A percentile compares a stretch with the other conserved stretches of the same genome.
phyloP scores from a whole-genome alignment of 2,797 vertebrate species.

The Cuculus canorus region DNA sequence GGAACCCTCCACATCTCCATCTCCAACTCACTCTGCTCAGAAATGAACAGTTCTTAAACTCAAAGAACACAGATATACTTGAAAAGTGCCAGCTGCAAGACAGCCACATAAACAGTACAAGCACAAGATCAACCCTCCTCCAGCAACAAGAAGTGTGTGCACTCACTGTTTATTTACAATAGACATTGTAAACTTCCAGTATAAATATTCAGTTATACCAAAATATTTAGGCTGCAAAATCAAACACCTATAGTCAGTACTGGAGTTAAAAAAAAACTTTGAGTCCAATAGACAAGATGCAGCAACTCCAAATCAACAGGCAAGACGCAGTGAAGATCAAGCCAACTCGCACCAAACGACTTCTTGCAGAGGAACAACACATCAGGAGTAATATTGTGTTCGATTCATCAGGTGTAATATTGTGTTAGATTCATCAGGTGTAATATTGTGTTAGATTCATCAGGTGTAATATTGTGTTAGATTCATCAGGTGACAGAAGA shows the following conservation, averaged over 20 bases:
- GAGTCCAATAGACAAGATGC: not conserved
- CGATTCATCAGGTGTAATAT: not conserved
- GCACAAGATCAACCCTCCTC: not conserved
- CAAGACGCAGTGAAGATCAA: not conserved
- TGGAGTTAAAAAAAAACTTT: not conserved
- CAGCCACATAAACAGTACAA: not conserved
- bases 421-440: not conserved
- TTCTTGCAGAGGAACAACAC: not conserved
- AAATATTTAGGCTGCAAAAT: constrained; percentile 6
- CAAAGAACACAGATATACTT: not conserved
- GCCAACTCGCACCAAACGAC: not conserved
- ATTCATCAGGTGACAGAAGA: not conserved
- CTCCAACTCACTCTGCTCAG: not conserved
- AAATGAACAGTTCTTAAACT: not conserved
- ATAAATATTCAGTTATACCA: not conserved
- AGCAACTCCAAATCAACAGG: not conserved
- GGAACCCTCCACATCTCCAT: not conserved
- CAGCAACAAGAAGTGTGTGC: not conserved
- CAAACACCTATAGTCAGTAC: not conserved
- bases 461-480: not conserved
- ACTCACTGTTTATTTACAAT: not conserved
- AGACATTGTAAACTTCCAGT: not conserved
- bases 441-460: fast-evolving
- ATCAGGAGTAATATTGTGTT: not conserved
- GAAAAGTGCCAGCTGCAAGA: constrained; percentile 6